Evolutionary conservation across 2,888 invertebrate genomes (phyloP), one percentile per base, ranked within the genome.

Genomic region (Branchellion lobata): DNA sequence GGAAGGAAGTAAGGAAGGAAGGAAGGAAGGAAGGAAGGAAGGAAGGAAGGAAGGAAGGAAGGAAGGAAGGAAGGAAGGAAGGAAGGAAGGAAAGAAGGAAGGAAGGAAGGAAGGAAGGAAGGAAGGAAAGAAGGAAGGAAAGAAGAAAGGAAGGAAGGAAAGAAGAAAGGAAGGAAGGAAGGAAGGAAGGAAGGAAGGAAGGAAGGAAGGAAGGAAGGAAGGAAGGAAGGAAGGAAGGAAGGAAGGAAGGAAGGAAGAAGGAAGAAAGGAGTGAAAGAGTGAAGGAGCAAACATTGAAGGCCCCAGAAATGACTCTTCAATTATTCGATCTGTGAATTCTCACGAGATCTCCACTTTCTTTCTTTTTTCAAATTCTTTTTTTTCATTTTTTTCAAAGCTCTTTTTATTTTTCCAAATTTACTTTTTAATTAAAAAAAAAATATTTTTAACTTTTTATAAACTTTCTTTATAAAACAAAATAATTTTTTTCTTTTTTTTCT

Each of bases 301-400:
- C n/a, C 61, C 21, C n/a, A 57, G 5, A 57, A 57, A 57, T 57
- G 11, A n/a, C 21, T n/a, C 24, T 57, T 57, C 61, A 57, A 57
- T 57, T 57, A 57, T 57, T 57, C 61, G 61, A 57, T 57, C 61
- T 57, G 61, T 57, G 61, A 57, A 57, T 57, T 57, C 61, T 57
- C 61, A 57, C 61, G 61, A 57, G 61, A n/a, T 5, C 3, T 24
- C 21, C 5, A 14, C 21, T 57, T 24, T n/a, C 21, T 18, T 18
- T 57, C 21, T 57, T 24, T n/a, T 57, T 18, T 57, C 24, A 57
- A 57, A 57, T 18, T 3, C 3, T 18, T 24, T 57, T 57, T 57
- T 57, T n/a, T n/a, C 5, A 57, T 18, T 57, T 57, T 24, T 24
- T n/a, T 24, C 21, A 3, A 57, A 57, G 14, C 40, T 5, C 14